Base-by-base conservation (phyloP, 2,113 vertebrate genomes). In the Ascaphus truei region DNA sequence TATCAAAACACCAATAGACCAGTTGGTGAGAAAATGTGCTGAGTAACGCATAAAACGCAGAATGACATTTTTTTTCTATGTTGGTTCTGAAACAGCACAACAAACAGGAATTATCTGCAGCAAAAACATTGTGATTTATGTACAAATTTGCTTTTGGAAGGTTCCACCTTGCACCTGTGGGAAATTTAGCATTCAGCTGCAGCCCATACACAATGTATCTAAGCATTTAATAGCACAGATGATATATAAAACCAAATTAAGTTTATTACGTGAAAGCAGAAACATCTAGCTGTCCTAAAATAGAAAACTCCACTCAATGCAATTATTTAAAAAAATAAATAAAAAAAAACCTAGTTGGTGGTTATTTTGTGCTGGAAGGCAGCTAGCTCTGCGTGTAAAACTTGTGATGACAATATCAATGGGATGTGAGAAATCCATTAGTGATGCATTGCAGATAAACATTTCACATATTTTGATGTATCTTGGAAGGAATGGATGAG, bases 81-180 rank as follows among this genome's bases (percentile, higher is more conserved):
- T 59, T 26, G 16, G 30, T 68, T 50, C 55, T 26, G 51, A 60
- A 68, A 59, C 22, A 68, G 55, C 55, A 51, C 39, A 60, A 36
- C 66, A 68, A 68, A 59, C 55, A 68, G 43, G 47, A 68, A 68
- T 68, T 60, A 68, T 68, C 66, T 68, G n/a, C 55, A 60, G 11
- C 41, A 59, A 71, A 71, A 71, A 61, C 33, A 61, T 52, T 61
- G 56, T 61, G 67, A 71, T 71, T 71, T 71, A 39, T 41, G 56
- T 26, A 34, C 4, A 39, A 52, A 52, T 69, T 29, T 69, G 34
- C n/a, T 52, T 37, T 56, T 29, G 31, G 56, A 53, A 61, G 33
- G 33, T 39, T 57, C 45, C 45, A 31, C 34, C 26, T 36, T 61
- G 57, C 57, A 60, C 67, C 45, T 61, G 57, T 61, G 67, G 56